Evolutionary conservation across 2,797 vertebrate genomes (phyloP), one percentile per base, ranked within the genome.

Genomic region (Artibeus lituratus): DNA sequence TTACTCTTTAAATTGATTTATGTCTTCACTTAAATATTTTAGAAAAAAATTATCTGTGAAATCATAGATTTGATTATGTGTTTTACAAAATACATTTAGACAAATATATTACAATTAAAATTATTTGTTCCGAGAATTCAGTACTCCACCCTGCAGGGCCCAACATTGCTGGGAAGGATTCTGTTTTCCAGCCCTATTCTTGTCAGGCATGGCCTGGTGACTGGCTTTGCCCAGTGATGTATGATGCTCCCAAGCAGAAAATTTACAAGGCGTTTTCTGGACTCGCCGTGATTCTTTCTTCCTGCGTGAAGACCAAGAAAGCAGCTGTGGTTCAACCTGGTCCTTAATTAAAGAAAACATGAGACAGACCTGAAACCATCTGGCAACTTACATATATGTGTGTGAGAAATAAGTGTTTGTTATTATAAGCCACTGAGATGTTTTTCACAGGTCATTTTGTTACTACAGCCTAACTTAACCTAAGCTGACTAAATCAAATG

Each of bases 11-110:
- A 77, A 86, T n/a, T 67, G 15, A 89, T 77, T 93, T 70, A n/a
- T 55, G 37, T n/a, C 80, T 93, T 86, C 80, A 80, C 24, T 87
- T 74, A 47, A 92, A 42, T 80, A 83, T 94, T 82, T 83, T 49
- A 59, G 87, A 29, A 73, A 96, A 80, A 73, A 55, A 21, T 57
- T 7, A 44, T 35, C n/a, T 7, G 2, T 78, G 21, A 82, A 92
- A 49, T 90, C 35, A 91, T 18, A 57, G 53, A 59, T 57, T 92
- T 73, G 22, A 67, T 82, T 82, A 29, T 67, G 49, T 62, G 55
- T 87, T 87, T 59, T 24, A 67, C 42, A 39, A 44, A 49, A 18
- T 59, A 69, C 14, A 53, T 53, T 53, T 83, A 70, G 55, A 84
- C 7, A 92, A 53, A 87, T 55, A 84, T 3, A 59, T 82, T 53